These are phyloP conservation scores for Hemichromis elongatus DNA, from an alignment of 2,113 vertebrate genomes.

Conservation along the genomic window DNA sequence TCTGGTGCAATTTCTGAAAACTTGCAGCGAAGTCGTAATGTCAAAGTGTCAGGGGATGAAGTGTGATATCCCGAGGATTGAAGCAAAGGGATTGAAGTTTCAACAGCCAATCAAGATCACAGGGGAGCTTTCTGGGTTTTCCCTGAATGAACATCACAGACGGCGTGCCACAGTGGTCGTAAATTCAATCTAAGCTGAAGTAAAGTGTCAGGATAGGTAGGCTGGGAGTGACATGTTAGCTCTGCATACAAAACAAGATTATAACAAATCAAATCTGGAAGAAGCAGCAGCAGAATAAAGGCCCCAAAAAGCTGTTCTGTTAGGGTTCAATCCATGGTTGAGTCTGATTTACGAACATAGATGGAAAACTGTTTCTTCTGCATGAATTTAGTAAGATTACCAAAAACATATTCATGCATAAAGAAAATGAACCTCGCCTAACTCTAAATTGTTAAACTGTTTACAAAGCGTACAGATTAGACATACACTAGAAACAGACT, in stretches of 20 bases:
- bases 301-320: not conserved
- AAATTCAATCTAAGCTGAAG: slow-evolving; percentile 5
- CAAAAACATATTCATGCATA: not conserved
- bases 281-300: not conserved
- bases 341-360: not conserved
- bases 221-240: not conserved
- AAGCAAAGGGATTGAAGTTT: not conserved
- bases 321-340: not conserved
- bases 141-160: slow-evolving; percentile 1
- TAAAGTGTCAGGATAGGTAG: slow-evolving; percentile 6
- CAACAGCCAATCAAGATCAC: slow-evolving; percentile 23
- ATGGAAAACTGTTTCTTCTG: not conserved
- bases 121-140: not conserved
- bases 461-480: slow-evolving; percentile 13
- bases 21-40: not conserved
- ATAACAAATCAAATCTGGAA: slow-evolving; percentile 2
- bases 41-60: slow-evolving; percentile 19
- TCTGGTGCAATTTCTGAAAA: not conserved
- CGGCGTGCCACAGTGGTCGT: not conserved
- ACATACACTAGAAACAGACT: not conserved
- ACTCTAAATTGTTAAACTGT: not conserved
- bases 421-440: not conserved
- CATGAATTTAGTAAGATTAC: not conserved
- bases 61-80: not conserved
- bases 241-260: not conserved